A percentile compares a stretch with the other conserved stretches of the same genome.
phyloP scores from a whole-genome alignment of 2,113 vertebrate species.

The Vicugna pacos region DNA sequence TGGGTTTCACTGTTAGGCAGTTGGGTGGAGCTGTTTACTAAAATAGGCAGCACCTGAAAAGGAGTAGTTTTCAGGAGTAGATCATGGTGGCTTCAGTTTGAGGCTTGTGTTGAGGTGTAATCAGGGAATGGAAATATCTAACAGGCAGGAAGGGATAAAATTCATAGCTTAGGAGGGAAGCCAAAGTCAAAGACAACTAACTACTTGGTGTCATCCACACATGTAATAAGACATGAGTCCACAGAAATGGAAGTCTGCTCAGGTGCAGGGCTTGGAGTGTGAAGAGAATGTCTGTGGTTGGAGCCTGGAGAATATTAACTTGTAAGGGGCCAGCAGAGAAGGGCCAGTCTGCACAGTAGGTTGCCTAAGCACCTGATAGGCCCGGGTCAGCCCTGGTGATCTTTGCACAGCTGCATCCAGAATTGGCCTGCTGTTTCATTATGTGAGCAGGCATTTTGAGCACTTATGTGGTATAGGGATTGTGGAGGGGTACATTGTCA shows the following conservation, averaged over 20 bases:
- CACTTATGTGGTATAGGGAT: neutral
- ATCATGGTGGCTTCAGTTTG: neutral
- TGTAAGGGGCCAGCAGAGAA: neutral
- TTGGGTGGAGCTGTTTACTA: neutral
- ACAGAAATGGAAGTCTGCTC: neutral
- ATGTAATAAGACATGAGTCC: neutral
- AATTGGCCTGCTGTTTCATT: neutral
- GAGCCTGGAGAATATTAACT: neutral
- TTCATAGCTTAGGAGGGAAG: slow-evolving; percentile 24
- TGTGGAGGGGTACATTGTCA: neutral
- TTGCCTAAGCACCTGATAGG: neutral
- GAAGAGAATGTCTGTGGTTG: neutral
- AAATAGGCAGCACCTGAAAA: neutral
- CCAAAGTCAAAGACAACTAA: neutral
- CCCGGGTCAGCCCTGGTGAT: neutral
- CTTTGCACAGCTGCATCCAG: neutral
- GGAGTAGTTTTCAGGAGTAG: neutral
- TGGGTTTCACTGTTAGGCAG: neutral
- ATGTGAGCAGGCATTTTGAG: neutral
- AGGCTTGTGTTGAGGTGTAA: neutral
- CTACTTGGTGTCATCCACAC: neutral
- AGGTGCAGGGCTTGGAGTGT: neutral
- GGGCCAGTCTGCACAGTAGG: neutral
- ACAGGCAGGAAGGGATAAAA: neutral
- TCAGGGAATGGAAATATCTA: neutral